Percentiles rank a stretch among this genome's conserved stretches.
phyloP scores from a whole-genome alignment of 2,113 vertebrate genomes.

The Genyomyrus donnyi region DNA sequence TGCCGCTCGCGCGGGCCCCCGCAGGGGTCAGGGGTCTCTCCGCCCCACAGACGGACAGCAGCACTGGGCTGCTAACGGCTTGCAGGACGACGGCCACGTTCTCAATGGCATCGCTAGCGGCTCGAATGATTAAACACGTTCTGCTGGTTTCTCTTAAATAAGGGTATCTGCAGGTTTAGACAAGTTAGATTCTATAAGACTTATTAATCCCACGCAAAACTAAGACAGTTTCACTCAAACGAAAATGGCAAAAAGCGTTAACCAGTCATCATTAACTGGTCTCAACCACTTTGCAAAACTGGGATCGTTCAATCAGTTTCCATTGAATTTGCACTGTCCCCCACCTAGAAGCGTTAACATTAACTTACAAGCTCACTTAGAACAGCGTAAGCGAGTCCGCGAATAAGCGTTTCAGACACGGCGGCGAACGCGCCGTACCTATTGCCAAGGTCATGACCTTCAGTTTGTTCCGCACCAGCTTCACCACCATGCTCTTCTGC shows the following conservation, averaged over 20 bases:
- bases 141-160: background rate
- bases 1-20: background rate
- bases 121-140: background rate
- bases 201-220: background rate
- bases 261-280: background rate
- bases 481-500: conserved; percentile 97
- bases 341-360: background rate
- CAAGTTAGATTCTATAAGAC: background rate
- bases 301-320: background rate
- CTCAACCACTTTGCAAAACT: background rate
- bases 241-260: background rate
- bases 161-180: background rate
- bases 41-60: background rate
- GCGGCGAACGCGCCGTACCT: conserved; percentile 53
- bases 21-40: background rate
- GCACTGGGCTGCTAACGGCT: background rate
- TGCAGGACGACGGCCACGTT: background rate
- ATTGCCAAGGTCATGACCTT: conserved; percentile 96
- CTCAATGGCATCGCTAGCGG: background rate
- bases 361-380: background rate
- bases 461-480: conserved; percentile 89
- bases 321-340: background rate
- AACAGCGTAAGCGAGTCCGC: too few species aligned
- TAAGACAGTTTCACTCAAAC: background rate
- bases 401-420: background rate